Percentiles rank a stretch among this genome's conserved stretches.
These are phyloP conservation scores for Rutilus rutilus DNA, from an alignment of 2,113 vertebrate species.

Conservation along the genomic window DNA sequence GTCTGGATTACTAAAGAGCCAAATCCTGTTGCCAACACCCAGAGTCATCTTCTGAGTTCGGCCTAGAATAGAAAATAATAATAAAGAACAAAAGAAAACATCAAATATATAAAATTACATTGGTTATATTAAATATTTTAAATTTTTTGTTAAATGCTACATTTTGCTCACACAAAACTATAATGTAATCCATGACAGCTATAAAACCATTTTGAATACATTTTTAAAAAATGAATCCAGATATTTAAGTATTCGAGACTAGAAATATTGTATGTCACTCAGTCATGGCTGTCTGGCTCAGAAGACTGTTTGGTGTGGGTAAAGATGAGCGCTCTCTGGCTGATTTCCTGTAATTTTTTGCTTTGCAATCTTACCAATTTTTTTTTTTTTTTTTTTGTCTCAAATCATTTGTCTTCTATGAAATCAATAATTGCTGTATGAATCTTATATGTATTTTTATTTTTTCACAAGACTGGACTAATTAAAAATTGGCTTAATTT, in stretches of 20 bases:
- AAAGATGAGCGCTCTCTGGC: constrained; percentile 25
- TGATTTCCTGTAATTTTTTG: constrained; percentile 43
- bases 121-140: background rate
- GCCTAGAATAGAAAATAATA: background rate
- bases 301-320: constrained; percentile 38
- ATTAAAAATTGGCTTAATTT: constrained; percentile 46
- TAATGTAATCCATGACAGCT: background rate
- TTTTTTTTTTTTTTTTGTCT: background rate
- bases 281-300: constrained; percentile 28
- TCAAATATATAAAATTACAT: background rate
- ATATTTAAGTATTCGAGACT: background rate
- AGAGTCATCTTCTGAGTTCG: constrained; percentile 29
- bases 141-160: background rate
- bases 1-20: constrained; percentile 24
- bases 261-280: constrained; percentile 22
- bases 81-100: background rate
- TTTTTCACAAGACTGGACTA: constrained; percentile 49
- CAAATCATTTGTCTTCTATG: constrained; percentile 20
- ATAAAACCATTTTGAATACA: background rate
- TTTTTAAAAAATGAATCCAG: background rate
- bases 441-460: constrained; percentile 43
- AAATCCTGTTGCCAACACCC: constrained; percentile 44
- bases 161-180: background rate
- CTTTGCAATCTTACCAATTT: constrained; percentile 11
- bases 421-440: constrained; percentile 42